A percentile compares a stretch with the other conserved stretches of the same genome.
Evolutionary conservation across 1,140 invertebrate genomes (phyloP).

Genomic region (Drosophila eugracilis): DNA sequence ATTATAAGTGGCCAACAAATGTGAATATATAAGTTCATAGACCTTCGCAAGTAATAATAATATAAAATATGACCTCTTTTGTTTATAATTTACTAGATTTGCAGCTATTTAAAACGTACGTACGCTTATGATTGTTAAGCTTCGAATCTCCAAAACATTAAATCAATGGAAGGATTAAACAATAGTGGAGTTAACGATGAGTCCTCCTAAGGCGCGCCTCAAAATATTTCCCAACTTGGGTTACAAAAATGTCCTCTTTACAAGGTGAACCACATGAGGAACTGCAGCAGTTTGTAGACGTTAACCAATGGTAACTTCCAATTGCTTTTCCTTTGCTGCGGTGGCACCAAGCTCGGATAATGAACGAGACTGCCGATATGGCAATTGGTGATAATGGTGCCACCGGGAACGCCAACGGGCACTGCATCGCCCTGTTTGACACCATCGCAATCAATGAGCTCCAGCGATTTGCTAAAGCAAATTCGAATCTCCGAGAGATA

Average conservation of each 20-base stretch:
- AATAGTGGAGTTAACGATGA: conserved; percentile 33
- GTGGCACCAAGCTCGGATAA: conserved; percentile 86
- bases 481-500: conserved; percentile 89
- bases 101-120: conserved; percentile 24
- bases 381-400: conserved; percentile 87
- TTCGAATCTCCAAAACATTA: conserved; percentile 3
- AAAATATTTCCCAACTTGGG: conserved; percentile 8
- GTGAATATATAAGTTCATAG: too few species aligned
- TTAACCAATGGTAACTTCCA: conserved; percentile 85
- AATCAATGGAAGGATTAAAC: conserved; percentile 29
- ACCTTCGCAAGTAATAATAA: too few species aligned
- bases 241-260: conserved; percentile 60
- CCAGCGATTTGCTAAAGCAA: conserved; percentile 88
- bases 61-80: conserved; percentile 7
- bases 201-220: conserved; percentile 46
- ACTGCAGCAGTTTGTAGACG: conserved; percentile 86
- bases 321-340: conserved; percentile 42
- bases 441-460: conserved; percentile 87
- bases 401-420: conserved; percentile 66
- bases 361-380: conserved; percentile 85
- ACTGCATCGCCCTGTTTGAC: conserved; percentile 63
- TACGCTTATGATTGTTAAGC: conserved; percentile 22
- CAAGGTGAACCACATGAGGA: conserved; percentile 87
- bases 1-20: too few species aligned
- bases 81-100: conserved; percentile 29